Evolutionary conservation across 2,888 invertebrate genomes (phyloP), one percentile per base, ranked within the genome.

Genomic region (Xylophagus ater): DNA sequence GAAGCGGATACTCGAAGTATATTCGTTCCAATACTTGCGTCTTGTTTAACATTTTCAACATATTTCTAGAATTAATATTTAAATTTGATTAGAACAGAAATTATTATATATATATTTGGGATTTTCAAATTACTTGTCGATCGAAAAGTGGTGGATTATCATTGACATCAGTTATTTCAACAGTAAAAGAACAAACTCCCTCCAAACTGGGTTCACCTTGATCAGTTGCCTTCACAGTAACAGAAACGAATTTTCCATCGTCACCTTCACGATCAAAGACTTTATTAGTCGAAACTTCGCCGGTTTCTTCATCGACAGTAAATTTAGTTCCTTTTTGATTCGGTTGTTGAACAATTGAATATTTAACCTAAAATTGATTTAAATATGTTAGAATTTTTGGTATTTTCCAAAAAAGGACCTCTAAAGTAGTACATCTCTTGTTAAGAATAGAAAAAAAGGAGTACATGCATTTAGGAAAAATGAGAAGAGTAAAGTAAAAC

Each of bases 161-260:
- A 59, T 97, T 98, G 30, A 93, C 89, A 63, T 97, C 97, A 2
- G 90, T 90, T 37, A 97, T 92, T 70, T 93, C 93, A 32, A 94
- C 94, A 12, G 92, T 93, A 62, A 98, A 97, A 6, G 96, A 96
- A 65, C 98, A 98, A 49, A 96, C 94, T 18, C 96, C 94, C 66
- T 96, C 96, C 49, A 98, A 66, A 0, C 92, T 90, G 2, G 96
- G 94, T 61, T 90, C 90, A n/a, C 96, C 98, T 60, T 94, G 88
- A 74, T 98, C 98, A 1, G 93, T 93, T 4, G 96, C 98, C 67
- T 96, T 94, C 0, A 96, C 89, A 0, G 94, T 96, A 4, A 93
- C 90, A 0, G 90, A 90, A 5, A 93, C 93, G 64, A 92, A 92
- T 67, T 92, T 90, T 7, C 92, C 92, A 60, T 92, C 92, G 53